Base-by-base conservation (phyloP, 1,140 invertebrate genomes). In the Drosophila ananassae region DNA sequence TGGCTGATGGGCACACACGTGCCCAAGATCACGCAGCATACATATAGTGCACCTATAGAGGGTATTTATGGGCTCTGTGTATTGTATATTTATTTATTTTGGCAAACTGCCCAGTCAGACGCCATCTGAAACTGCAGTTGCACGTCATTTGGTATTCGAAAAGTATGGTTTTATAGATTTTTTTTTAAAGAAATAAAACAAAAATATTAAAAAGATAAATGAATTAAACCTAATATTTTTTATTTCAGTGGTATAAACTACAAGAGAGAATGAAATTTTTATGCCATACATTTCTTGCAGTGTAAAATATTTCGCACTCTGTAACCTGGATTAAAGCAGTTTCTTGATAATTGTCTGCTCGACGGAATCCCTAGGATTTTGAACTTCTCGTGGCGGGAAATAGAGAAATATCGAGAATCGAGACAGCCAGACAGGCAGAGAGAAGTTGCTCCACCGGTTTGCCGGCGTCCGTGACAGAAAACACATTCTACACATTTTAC, bases 391-490 rank as follows among this genome's bases (percentile, higher is more conserved):
- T 24, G 10, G 2, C 28, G n/a, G 0, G 8, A 48, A 28, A 34
- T 10, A 37, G 21, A 24, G 41, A 30, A 6, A 13, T 5, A 25
- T 39, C 17, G 28, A 59, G 54, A 51, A 51, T 44, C 22, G 17
- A 9, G 48, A n/a, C 41, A 21, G 28, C 59, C 39, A 53, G 48
- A n/a, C 41, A 21, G 28, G 55, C 39, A 53, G 66, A 54, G 61
- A 30, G 41, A 62, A 32, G 22, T 44, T 10, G 54, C 28, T 46
- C 17, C 48, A 80, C 37, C 30, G 13, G 39, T 13, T 51, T 44
- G 64, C 30, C 68, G 78, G 81, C 78, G 78, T 71, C 74, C 78
- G 83, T 85, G 81, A 85, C 81, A 48, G 21, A 2, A 59, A 54
- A 57, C 81, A 85, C 81, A 81, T 41, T 39, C 17, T n/a, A 28